A percentile compares a stretch with the other conserved stretches of the same genome.
phyloP scores from a whole-genome alignment of 2,888 invertebrate genomes.

The Dorcus parallelipipedus region DNA sequence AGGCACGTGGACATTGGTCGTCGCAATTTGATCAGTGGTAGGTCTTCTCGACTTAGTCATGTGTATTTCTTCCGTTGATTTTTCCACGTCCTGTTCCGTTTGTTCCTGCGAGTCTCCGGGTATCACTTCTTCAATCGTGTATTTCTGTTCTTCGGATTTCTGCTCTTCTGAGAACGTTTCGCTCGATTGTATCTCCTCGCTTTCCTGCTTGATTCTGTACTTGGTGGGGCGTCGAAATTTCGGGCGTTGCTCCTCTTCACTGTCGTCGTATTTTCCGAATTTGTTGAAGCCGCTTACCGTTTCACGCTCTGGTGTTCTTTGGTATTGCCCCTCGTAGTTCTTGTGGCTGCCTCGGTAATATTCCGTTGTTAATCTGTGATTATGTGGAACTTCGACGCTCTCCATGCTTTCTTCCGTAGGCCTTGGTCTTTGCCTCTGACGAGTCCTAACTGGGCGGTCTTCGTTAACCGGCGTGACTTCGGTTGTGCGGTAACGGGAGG shows the following conservation, averaged over 20 bases:
- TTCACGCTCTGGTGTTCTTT: neutral
- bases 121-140: neutral
- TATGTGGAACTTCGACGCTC: slow-evolving; percentile 15
- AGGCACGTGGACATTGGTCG: slow-evolving; percentile 30
- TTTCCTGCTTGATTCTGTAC: slow-evolving; percentile 1
- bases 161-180: slow-evolving; percentile 2
- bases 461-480: slow-evolving; percentile 11
- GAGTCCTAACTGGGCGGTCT: slow-evolving; percentile 23
- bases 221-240: slow-evolving; percentile 2
- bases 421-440: slow-evolving; percentile 26
- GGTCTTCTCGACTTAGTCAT: slow-evolving; percentile 13
- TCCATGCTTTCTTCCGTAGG: slow-evolving; percentile 19
- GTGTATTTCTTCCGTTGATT: neutral
- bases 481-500: slow-evolving; percentile 25
- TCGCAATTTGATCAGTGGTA: slow-evolving; percentile 7
- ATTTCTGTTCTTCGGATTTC: neutral
- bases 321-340: slow-evolving; percentile 8
- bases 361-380: slow-evolving; percentile 17
- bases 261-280: slow-evolving; percentile 6
- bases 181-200: neutral
- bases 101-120: neutral
- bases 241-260: slow-evolving; percentile 7
- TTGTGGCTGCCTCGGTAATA: slow-evolving; percentile 1
- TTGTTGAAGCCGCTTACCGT: slow-evolving; percentile 1
- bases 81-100: neutral